Base-by-base conservation (phyloP, 2,888 invertebrate genomes). In the Trypoxylon attenuatum region DNA sequence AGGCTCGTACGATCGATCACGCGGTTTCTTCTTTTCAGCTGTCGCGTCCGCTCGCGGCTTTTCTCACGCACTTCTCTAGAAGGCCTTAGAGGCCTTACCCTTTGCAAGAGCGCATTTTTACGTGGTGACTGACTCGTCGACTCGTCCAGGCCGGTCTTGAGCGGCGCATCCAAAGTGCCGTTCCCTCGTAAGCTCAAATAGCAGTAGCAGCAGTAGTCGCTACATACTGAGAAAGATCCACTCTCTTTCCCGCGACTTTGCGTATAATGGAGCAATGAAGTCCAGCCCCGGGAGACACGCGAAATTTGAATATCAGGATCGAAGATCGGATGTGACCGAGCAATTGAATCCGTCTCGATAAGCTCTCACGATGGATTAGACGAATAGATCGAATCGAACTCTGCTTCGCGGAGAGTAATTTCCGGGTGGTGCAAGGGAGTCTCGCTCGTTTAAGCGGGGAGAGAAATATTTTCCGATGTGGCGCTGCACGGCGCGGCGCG, bases 1-100 rank as follows among this genome's bases (percentile, higher is more conserved):
- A 39, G 15, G n/a, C 27, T 55, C n/a, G 23, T 18, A 38, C 59
- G 55, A 68, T 68, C 65, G 59, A 68, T 68, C 64, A 64, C 59
- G 64, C 15, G 6, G 47, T 47, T 10, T 45, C 58, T 51, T 43
- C 46, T 21, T 41, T 38, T 39, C 8, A 22, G 13, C 41, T 54
- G 49, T 50, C 22, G 23, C 27, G 22, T 22, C 23, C 41, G 27
- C 21, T 19, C 5, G 15, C n/a, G 22, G 13, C 39, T 15, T 38
- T 15, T 45, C 33, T 47, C 51, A 18, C 43, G 16, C 22, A 10
- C 5, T 49, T 23, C 33, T n/a, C 5, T 25, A 6, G 16, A 21
- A 33, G n/a, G n/a, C n/a, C n/a, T n/a, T n/a, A n/a, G 10, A 10
- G 6, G 55, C 18, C 41, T 27, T 33, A 47, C 42, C 67, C 59